Percentiles rank a stretch among this genome's conserved stretches.
Evolutionary conservation across 2,888 invertebrate genomes (phyloP).

Genomic region (Harpagoxenus sublaevis): DNA sequence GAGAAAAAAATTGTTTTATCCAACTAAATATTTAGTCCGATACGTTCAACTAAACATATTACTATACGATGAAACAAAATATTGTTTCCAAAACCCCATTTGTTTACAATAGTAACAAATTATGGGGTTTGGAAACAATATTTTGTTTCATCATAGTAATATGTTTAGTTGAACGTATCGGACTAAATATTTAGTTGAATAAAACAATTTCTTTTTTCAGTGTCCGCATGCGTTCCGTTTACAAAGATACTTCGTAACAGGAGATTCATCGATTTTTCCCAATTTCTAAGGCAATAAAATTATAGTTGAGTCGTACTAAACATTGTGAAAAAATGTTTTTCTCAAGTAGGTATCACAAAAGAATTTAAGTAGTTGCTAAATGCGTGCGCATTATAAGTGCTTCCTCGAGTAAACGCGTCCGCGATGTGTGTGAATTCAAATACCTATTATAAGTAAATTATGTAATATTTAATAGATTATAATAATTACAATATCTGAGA

Average conservation of each 20-base stretch:
- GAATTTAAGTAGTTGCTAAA: background rate
- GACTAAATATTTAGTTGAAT: too few relatives aligned
- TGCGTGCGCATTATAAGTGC: background rate
- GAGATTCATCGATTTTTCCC: background rate
- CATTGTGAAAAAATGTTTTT: background rate
- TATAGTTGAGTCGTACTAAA: background rate
- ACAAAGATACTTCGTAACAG: background rate
- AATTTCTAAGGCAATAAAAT: background rate
- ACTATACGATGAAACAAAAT: too few relatives aligned
- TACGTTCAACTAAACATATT: too few relatives aligned
- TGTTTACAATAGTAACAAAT: too few relatives aligned
- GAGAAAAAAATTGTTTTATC: too few relatives aligned
- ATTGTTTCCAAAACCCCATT: too few relatives aligned
- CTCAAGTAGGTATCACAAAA: background rate
- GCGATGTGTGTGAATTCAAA: slow-evolving; percentile 71
- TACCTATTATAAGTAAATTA: slow-evolving; percentile 42
- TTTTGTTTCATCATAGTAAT: too few relatives aligned
- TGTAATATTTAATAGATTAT: background rate
- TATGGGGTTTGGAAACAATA: too few relatives aligned
- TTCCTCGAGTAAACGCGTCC: slow-evolving; percentile 44
- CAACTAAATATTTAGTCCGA: too few relatives aligned
- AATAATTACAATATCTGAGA: background rate
- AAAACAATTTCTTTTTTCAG: too few relatives aligned
- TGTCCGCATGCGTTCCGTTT: background rate
- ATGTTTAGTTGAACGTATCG: too few relatives aligned